Evolutionary conservation across 1,140 invertebrate species (phyloP).

Genomic region (Cephus cinctus): DNA sequence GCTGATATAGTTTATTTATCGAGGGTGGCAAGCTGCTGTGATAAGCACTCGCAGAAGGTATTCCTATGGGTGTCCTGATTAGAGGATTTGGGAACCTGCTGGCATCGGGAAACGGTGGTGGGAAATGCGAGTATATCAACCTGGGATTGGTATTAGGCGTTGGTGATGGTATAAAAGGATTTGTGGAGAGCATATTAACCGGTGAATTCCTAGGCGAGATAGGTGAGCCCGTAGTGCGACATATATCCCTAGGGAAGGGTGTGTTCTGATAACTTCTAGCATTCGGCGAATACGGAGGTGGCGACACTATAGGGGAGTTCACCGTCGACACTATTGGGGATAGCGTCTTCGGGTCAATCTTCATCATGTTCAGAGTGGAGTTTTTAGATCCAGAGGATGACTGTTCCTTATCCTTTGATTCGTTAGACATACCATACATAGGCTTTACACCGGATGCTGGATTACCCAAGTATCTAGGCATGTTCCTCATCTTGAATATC

Average conservation of each 20-base stretch:
- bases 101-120: conserved; percentile 47
- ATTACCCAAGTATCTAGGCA: conserved; percentile 62
- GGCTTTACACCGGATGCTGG: conserved; percentile 64
- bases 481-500: conserved; percentile 63
- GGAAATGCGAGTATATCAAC: conserved; percentile 51
- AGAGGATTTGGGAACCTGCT: conserved; percentile 41
- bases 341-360: conserved; percentile 64
- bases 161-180: conserved; percentile 59
- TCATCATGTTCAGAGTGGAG: conserved; percentile 53
- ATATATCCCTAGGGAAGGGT: conserved; percentile 41
- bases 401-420: conserved; percentile 42
- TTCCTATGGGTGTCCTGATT: conserved; percentile 43
- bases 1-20: conserved; percentile 50
- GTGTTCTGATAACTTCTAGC: conserved; percentile 49
- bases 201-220: conserved; percentile 47
- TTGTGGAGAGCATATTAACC: conserved; percentile 52
- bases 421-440: conserved; percentile 56
- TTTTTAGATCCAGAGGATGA: conserved; percentile 18
- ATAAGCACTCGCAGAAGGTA: conserved; percentile 49
- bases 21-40: conserved; percentile 51
- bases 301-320: conserved; percentile 44
- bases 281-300: conserved; percentile 53
- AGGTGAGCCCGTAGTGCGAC: conserved; percentile 35
- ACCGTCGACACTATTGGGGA: conserved; percentile 52
- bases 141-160: conserved; percentile 57